Evolutionary conservation across 2,888 invertebrate genomes (phyloP), one percentile per base, ranked within the genome.

Genomic region (Cactoblastis cactorum): DNA sequence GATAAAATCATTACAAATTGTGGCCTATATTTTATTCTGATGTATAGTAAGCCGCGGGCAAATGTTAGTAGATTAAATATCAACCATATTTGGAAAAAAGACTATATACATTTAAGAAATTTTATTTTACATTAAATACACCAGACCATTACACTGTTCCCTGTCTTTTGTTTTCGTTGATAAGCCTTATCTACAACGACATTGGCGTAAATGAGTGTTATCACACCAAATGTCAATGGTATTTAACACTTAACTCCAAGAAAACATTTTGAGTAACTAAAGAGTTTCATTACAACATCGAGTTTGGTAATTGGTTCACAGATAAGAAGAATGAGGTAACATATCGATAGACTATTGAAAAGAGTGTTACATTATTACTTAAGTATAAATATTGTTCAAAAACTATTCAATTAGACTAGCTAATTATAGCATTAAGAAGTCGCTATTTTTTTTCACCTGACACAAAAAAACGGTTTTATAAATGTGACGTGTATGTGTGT

Each of bases 141-240:
- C 15, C 24, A 28, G 39, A n/a, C n/a, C n/a, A n/a, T n/a, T n/a
- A n/a, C n/a, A 28, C 24, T 28, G 17, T 43, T 28, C 15, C 43
- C 43, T 24, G 17, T 28, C 8, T 32, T 28, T 43, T 43, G 43
- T 43, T 43, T 43, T 43, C 17, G 45, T 18, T 33, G 45, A 46
- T 46, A 46, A 46, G 12, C 18, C 45, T 43, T 46, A 46, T 46
- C 45, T 46, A 18, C 19, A 46, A 28, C 45, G 45, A 33, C 45
- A 34, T 46, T 34, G 34, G 45, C 34, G 33, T 46, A 33, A 34
- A 46, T 46, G 18, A 34, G 45, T 34, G 45, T 46, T 46, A 46
- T 46, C 45, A 18, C 34, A 17, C 43, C 28, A 46, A 41, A 46
- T 33, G 34, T 32, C 45, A 33, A 34, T 34, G 45, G 18, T 34